Conservation (phyloP, 2,113 vertebrate genomes). For the Lepus americanus region DNA sequence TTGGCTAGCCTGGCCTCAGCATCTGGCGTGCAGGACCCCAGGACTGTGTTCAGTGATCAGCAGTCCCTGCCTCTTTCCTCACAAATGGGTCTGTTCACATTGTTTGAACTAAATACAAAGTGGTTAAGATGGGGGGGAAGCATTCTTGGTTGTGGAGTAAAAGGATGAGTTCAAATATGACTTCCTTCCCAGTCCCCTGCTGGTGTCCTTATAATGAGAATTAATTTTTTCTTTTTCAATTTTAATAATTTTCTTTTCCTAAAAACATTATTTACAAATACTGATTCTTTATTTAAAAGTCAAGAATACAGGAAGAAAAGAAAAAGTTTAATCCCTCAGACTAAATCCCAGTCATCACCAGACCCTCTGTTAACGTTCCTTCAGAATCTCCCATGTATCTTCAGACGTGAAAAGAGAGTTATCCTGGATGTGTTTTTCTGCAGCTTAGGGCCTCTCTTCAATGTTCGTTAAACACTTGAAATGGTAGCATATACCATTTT, state of each 20-base stretch:
- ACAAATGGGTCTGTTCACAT: not conserved
- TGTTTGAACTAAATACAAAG: not conserved
- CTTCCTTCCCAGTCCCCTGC: not conserved
- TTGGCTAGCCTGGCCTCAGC: not conserved
- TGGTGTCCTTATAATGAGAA: not conserved
- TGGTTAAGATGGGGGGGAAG: not conserved
- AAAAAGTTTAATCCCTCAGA: not conserved
- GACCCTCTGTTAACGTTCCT: not conserved
- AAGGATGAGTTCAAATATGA: not conserved
- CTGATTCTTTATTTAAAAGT: slow-evolving; percentile 29
- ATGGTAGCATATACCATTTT: not conserved
- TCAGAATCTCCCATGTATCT: not conserved
- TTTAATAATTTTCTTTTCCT: not conserved
- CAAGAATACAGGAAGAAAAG: not conserved
- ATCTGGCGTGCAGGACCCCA: not conserved
- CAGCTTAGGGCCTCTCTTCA: not conserved
- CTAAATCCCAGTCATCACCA: not conserved
- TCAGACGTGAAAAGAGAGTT: not conserved
- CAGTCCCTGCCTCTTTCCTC: not conserved
- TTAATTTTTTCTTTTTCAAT: not conserved
- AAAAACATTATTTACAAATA: not conserved
- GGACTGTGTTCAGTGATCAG: not conserved
- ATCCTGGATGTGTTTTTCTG: fast-evolving
- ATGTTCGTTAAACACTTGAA: not conserved
- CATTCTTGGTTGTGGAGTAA: not conserved